phyloP scores from a whole-genome alignment of 1,140 invertebrate species.

The Eufriesea mexicana region DNA sequence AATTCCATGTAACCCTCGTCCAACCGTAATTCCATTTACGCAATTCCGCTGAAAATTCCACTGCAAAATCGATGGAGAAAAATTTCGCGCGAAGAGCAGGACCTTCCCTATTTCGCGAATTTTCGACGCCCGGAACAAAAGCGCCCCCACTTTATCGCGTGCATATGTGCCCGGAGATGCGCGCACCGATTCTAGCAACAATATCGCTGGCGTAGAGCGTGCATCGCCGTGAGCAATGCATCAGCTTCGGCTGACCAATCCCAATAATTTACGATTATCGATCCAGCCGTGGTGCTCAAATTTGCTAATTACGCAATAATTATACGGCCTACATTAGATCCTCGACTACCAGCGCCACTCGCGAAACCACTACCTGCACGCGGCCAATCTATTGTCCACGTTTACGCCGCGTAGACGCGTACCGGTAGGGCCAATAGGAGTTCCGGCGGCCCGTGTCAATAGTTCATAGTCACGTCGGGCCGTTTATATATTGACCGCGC shows the following conservation, averaged over 20 bases:
- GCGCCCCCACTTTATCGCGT: not conserved
- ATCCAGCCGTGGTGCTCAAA: conserved; percentile 72
- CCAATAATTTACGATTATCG: conserved; percentile 74
- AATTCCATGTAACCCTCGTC: too few species aligned
- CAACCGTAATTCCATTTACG: too few species aligned
- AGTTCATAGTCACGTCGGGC: conserved; percentile 61
- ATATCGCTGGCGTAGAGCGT: conserved; percentile 45
- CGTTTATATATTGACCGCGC: conserved; percentile 52
- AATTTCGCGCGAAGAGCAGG: not conserved
- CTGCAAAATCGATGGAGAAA: too few species aligned
- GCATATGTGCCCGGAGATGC: not conserved
- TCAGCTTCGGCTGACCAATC: conserved; percentile 70
- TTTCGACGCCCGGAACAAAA: not conserved
- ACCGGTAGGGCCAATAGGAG: conserved; percentile 52
- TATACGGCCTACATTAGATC: conserved; percentile 70
- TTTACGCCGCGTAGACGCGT: not conserved
- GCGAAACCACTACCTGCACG: not conserved
- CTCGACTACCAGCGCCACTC: conserved; percentile 35
- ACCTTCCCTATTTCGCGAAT: not conserved
- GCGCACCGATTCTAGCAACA: conserved; percentile 30
- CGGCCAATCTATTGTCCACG: conserved; percentile 50
- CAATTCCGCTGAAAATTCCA: not conserved
- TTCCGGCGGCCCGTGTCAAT: conserved; percentile 59
- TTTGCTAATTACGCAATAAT: conserved; percentile 75
- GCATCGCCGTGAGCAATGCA: conserved; percentile 65